These are phyloP conservation scores for Drosophila lacicola DNA, from an alignment of 2,888 invertebrate genomes.

Conservation along the genomic window DNA sequence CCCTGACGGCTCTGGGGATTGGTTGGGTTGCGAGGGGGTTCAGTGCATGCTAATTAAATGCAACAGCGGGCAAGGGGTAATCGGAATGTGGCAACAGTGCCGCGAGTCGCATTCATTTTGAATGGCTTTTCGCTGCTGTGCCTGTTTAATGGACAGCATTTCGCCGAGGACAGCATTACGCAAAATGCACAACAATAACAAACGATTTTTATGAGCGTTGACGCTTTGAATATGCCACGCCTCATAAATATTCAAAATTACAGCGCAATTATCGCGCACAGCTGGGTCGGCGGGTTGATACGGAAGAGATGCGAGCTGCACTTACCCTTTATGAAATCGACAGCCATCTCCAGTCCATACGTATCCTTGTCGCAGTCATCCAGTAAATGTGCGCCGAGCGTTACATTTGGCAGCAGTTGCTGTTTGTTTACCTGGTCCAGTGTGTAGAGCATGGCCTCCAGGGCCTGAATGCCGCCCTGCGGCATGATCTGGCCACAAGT, in stretches of 20 bases:
- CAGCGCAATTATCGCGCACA: constrained; percentile 10
- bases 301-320: constrained; percentile 21
- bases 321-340: constrained; percentile 98
- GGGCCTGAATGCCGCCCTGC: constrained; percentile 94
- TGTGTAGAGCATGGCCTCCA: constrained; percentile 97
- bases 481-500: constrained; percentile 98
- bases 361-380: constrained; percentile 99
- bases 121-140: constrained; percentile 20
- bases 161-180: constrained; percentile 9
- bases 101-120: constrained; percentile 17
- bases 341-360: constrained; percentile 97
- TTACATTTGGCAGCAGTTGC: constrained; percentile 90
- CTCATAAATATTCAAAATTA: constrained; percentile 37
- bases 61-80: background rate
- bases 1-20: background rate
- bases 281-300: no score
- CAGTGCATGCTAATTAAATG: constrained; percentile 41
- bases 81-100: background rate
- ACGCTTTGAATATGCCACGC: constrained; percentile 15
- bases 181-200: constrained; percentile 24
- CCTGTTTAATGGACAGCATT: constrained; percentile 28
- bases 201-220: constrained; percentile 20
- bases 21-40: background rate
- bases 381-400: constrained; percentile 93
- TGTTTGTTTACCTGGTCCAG: constrained; percentile 91